Evolutionary conservation across 2,888 invertebrate genomes (phyloP), one percentile per base, ranked within the genome.

Genomic region (Helobdella robusta): DNA sequence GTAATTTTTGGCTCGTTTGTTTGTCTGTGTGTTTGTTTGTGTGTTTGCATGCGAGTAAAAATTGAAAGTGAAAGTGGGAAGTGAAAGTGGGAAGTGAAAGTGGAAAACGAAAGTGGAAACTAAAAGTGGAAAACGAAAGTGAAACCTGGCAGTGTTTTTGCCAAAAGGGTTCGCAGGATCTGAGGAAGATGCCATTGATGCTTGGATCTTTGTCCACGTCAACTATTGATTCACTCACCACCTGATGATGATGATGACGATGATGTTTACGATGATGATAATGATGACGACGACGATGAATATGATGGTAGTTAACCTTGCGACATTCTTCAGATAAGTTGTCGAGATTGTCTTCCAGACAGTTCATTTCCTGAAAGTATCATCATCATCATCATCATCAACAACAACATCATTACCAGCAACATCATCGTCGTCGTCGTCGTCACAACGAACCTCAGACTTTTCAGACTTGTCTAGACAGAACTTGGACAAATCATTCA

Each of bases 151-250:
- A 95, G 79, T 87, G 92, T 70, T 86, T 84, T 72, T 87, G 86
- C 65, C 92, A 88, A 86, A 91, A 89, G 70, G 86, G 86, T 74
- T 86, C 87, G 77, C 95, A 97, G 64, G 89, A 86, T 34, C 84
- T 84, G 80, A 86, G 87, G 50, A 97, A 85, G 59, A 91, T 84
- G 18, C 89, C 87, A 83, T 97, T 95, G 58, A 91, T 85, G 1
- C 88, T 87, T 77, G 89, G 89, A 76, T 94, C 91, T 64, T 85
- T 85, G 72, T 91, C 85, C 77, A 92, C 90, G 72, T 88, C 80
- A 82, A 90, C 89, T 0, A 94, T 95, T 76, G 89, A 90, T 77
- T 87, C 87, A 25, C n/a, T n/a, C n/a, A n/a, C n/a, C n/a, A n/a
- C n/a, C n/a, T n/a, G n/a, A n/a, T n/a, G n/a, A n/a, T n/a, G n/a